Conservation (phyloP, 1,140 invertebrate species). For the Drosophila miranda region DNA sequence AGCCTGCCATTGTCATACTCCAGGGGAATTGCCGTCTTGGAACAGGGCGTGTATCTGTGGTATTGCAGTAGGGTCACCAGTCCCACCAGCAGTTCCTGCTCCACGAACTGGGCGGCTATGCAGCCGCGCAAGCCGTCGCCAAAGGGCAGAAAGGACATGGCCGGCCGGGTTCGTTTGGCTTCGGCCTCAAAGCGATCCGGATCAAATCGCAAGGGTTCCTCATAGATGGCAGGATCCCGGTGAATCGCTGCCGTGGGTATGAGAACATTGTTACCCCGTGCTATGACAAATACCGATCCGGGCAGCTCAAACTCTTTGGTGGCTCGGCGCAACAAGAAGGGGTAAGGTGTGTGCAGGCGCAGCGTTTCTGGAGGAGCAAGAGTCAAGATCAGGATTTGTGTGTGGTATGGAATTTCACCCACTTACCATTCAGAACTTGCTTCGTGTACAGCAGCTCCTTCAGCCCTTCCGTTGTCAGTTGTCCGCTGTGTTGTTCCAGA, state of each 20-base stretch:
- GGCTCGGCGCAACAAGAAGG: slow-evolving; percentile 83
- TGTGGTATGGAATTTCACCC: too few relatives aligned
- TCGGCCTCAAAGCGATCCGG: slow-evolving; percentile 87
- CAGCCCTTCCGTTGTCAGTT: slow-evolving; percentile 80
- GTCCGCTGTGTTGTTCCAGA: slow-evolving; percentile 70
- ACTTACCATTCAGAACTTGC: slow-evolving; percentile 84
- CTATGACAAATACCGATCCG: slow-evolving; percentile 82
- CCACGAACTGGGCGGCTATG: slow-evolving; percentile 85
- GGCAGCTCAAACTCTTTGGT: slow-evolving; percentile 83
- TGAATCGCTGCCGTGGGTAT: slow-evolving; percentile 86
- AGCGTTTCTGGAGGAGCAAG: slow-evolving; percentile 83
- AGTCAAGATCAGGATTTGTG: too few relatives aligned
- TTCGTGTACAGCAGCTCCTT: slow-evolving; percentile 84
- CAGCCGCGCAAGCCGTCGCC: slow-evolving; percentile 82
- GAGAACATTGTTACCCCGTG: slow-evolving; percentile 83
- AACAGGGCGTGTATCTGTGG: slow-evolving; percentile 66
- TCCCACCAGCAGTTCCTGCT: slow-evolving; percentile 85
- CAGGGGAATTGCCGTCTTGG: slow-evolving; percentile 77
- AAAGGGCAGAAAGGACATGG: slow-evolving; percentile 86
- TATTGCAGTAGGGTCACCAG: slow-evolving; percentile 81
- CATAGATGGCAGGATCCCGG: slow-evolving; percentile 85
- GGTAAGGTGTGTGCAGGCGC: slow-evolving; percentile 84
- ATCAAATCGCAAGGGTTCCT: slow-evolving; percentile 87
- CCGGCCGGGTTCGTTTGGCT: slow-evolving; percentile 77
- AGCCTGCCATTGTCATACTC: slow-evolving; percentile 82